These are phyloP conservation scores for Shinisaurus crocodilurus DNA, from an alignment of 2,113 vertebrate genomes.

Conservation along the genomic window DNA sequence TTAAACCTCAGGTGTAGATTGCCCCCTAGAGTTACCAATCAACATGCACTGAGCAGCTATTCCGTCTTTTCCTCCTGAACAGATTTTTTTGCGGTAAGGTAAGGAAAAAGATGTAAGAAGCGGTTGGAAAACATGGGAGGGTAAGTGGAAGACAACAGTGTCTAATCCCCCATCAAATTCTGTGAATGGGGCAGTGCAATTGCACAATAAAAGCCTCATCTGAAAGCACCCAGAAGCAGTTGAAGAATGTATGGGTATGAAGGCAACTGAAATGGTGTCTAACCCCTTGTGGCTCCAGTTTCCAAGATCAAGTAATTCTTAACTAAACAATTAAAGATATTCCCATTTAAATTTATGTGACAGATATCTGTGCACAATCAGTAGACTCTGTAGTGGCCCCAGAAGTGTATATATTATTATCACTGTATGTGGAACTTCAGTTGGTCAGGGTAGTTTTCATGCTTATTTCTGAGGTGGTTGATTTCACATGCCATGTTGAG, in stretches of 20 bases:
- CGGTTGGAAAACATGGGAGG: too few species aligned
- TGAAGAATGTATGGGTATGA: neutral
- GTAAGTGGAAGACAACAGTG: too few species aligned
- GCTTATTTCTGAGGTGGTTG: neutral
- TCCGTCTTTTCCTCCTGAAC: too few species aligned
- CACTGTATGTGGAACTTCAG: too few species aligned
- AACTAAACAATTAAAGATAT: neutral
- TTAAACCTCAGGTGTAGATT: too few species aligned
- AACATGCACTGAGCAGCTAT: too few species aligned
- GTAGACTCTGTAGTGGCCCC: neutral
- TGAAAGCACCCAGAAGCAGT: neutral
- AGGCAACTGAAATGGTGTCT: neutral
- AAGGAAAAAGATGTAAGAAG: too few species aligned
- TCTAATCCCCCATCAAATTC: too few species aligned
- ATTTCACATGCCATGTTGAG: neutral
- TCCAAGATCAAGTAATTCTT: neutral
- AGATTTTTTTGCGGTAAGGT: too few species aligned
- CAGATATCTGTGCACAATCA: neutral
- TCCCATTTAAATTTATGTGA: neutral
- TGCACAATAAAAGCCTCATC: neutral
- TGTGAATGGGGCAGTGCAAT: neutral
- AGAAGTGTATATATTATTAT: neutral
- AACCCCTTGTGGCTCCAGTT: neutral
- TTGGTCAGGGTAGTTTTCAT: neutral
- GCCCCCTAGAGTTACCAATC: too few species aligned